phyloP scores from a whole-genome alignment of 2,888 invertebrate genomes.

The Xestia c-nigrum region DNA sequence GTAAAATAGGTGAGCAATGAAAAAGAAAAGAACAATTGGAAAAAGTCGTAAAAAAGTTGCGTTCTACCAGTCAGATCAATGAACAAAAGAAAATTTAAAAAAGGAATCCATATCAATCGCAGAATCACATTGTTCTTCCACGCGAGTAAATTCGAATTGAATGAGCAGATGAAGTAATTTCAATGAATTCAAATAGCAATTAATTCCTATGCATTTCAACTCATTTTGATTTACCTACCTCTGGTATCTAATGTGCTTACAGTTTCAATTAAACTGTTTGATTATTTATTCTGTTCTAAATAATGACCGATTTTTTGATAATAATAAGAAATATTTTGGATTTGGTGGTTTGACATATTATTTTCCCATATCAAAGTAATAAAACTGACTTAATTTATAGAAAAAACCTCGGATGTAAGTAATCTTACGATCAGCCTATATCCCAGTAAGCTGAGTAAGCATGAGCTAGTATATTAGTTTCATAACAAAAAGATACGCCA shows the following conservation, averaged over 20 bases:
- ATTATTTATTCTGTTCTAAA: background rate
- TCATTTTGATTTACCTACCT: background rate
- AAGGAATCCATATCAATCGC: slow-evolving; percentile 47
- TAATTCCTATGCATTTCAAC: slow-evolving; percentile 29
- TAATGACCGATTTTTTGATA: background rate
- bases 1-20: slow-evolving; percentile 59
- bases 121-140: slow-evolving; percentile 51
- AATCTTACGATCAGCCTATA: background rate
- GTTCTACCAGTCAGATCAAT: slow-evolving; percentile 49
- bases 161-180: slow-evolving; percentile 33
- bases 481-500: background rate
- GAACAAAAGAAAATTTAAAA: slow-evolving; percentile 47
- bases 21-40: slow-evolving; percentile 61
- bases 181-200: slow-evolving; percentile 36
- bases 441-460: background rate
- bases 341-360: background rate
- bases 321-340: background rate
- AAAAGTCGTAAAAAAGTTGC: slow-evolving; percentile 62
- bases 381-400: background rate
- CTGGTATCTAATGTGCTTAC: background rate
- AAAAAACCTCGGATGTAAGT: background rate
- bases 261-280: background rate
- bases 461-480: background rate
- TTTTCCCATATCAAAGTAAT: background rate
- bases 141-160: slow-evolving; percentile 39